Evolutionary conservation across 1,140 invertebrate genomes (phyloP).

Genomic region (Sarcophaga peregrina): DNA sequence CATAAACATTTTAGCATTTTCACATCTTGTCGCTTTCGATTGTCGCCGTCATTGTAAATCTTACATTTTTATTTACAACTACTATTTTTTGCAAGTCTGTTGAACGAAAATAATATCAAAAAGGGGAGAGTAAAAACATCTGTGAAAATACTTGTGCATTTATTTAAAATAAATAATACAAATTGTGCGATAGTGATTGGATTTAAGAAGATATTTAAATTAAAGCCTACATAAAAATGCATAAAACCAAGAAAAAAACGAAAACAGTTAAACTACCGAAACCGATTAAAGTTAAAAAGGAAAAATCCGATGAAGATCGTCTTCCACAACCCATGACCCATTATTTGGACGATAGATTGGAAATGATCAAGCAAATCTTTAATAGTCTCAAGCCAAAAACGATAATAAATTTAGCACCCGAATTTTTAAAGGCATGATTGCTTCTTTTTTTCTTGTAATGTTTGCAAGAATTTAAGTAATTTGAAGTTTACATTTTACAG

Average conservation of each 20-base stretch:
- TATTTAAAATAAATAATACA: not conserved
- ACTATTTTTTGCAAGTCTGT: too few relatives aligned
- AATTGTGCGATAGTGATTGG: too few relatives aligned
- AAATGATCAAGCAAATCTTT: slow-evolving; percentile 74
- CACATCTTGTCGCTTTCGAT: too few relatives aligned
- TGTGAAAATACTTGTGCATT: not conserved
- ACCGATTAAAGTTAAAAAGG: slow-evolving; percentile 62
- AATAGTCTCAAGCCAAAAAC: slow-evolving; percentile 73
- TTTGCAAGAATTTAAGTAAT: slow-evolving; percentile 37
- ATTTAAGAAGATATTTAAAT: not conserved
- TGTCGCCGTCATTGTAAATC: too few relatives aligned
- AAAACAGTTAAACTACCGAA: slow-evolving; percentile 59
- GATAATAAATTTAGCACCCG: slow-evolving; percentile 72
- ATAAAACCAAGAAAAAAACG: slow-evolving; percentile 53
- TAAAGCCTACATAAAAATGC: slow-evolving; percentile 49
- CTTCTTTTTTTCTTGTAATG: slow-evolving; percentile 39
- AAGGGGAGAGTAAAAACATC: not conserved
- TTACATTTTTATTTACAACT: too few relatives aligned
- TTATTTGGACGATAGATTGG: slow-evolving; percentile 73
- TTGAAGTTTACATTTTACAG: slow-evolving; percentile 52
- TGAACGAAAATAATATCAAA: too few relatives aligned
- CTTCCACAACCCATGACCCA: slow-evolving; percentile 67
- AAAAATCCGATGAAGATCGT: slow-evolving; percentile 62
- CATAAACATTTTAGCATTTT: too few relatives aligned
- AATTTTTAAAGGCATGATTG: slow-evolving; percentile 68